Conservation (phyloP, 1,140 invertebrate genomes). For the Ceratina japonica region DNA sequence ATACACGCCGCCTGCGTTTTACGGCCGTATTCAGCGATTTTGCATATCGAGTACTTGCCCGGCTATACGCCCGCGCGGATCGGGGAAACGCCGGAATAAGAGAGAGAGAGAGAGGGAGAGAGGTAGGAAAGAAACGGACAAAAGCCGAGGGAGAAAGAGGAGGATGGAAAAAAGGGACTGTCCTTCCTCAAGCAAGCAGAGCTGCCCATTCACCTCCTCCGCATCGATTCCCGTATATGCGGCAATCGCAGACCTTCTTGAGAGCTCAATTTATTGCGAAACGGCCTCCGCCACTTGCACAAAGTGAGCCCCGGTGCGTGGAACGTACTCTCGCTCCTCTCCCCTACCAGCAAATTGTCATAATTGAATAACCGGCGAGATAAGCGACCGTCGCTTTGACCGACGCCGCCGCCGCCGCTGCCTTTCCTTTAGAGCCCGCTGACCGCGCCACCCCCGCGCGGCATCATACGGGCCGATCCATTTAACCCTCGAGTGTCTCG, state of each 20-base stretch:
- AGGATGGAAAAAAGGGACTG: neutral
- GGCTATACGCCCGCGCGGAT: slow-evolving; percentile 52
- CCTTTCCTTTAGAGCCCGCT: slow-evolving; percentile 5
- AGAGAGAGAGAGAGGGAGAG: neutral
- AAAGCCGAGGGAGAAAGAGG: neutral
- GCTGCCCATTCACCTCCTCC: slow-evolving; percentile 60
- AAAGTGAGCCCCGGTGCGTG: slow-evolving; percentile 44
- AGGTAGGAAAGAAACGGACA: neutral
- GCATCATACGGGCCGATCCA: slow-evolving; percentile 61
- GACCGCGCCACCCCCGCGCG: slow-evolving; percentile 25
- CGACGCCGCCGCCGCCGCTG: slow-evolving; percentile 32
- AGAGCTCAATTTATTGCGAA: slow-evolving; percentile 64
- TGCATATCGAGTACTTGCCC: slow-evolving; percentile 69
- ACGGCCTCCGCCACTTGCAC: slow-evolving; percentile 50
- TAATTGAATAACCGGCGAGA: slow-evolving; percentile 65
- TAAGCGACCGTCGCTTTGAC: slow-evolving; percentile 60
- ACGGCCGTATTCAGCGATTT: slow-evolving; percentile 78
- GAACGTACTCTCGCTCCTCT: slow-evolving; percentile 20
- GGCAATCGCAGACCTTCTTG: slow-evolving; percentile 59
- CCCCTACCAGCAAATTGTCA: slow-evolving; percentile 53
- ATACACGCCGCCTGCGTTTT: slow-evolving; percentile 77
- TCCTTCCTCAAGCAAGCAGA: slow-evolving; percentile 51
- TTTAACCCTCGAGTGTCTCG: slow-evolving; percentile 60
- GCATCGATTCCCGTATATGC: slow-evolving; percentile 56
- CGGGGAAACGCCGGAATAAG: slow-evolving; percentile 24